Evolutionary conservation across 2,797 vertebrate genomes (phyloP).

Genomic region (Danio choprae): DNA sequence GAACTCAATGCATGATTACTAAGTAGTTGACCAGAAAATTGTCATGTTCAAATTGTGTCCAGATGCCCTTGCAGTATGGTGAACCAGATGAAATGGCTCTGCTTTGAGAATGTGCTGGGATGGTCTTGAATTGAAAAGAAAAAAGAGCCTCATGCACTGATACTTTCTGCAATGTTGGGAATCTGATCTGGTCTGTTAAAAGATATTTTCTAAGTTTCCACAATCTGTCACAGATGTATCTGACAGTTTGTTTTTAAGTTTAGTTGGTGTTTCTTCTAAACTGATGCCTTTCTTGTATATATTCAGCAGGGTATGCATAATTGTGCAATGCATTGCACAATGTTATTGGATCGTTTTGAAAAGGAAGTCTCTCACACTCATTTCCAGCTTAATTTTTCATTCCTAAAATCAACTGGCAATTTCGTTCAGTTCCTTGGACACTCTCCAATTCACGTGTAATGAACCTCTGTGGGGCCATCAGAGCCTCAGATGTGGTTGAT

Average conservation of each 20-base stretch:
- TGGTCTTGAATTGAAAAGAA: slow-evolving; percentile 5
- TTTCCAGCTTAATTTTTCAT: slow-evolving; percentile 57
- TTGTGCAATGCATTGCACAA: slow-evolving; percentile 62
- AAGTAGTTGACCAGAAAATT: slow-evolving; percentile 64
- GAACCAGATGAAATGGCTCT: slow-evolving; percentile 37
- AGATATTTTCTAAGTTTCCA: slow-evolving; percentile 41
- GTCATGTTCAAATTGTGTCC: slow-evolving; percentile 62
- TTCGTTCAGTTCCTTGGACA: slow-evolving; percentile 60
- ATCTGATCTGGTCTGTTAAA: slow-evolving; percentile 33
- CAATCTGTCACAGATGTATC: slow-evolving; percentile 26
- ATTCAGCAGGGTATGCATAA: slow-evolving; percentile 35
- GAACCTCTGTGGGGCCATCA: slow-evolving; percentile 59
- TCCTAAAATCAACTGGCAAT: slow-evolving; percentile 69
- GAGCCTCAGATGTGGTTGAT: slow-evolving; percentile 72
- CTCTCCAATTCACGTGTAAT: slow-evolving; percentile 49
- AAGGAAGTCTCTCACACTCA: slow-evolving; percentile 56
- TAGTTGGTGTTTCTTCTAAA: neutral
- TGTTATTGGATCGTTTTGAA: slow-evolving; percentile 39
- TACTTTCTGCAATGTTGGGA: neutral
- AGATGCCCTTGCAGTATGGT: slow-evolving; percentile 53
- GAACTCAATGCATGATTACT: slow-evolving; percentile 63
- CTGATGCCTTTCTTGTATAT: neutral
- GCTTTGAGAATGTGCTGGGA: slow-evolving; percentile 31
- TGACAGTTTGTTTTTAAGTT: slow-evolving; percentile 57
- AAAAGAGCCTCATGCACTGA: neutral